These are phyloP conservation scores for Drosophila recens DNA, from an alignment of 2,888 invertebrate species.

Conservation along the genomic window DNA sequence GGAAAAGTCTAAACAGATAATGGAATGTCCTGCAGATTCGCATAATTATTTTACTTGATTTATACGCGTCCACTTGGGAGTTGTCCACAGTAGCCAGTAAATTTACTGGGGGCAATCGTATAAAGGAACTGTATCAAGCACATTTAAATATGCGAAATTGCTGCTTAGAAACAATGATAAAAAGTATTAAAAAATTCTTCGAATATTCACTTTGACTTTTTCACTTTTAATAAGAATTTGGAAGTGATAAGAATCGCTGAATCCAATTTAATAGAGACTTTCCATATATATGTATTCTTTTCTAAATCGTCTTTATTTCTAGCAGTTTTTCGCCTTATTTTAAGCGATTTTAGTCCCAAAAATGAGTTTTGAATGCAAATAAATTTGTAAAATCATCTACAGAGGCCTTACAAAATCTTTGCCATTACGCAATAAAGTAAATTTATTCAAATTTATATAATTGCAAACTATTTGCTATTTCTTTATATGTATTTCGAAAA, in stretches of 20 bases:
- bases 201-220: background rate
- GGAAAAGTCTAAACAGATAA: constrained; percentile 60
- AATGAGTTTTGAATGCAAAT: too few species aligned
- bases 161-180: constrained; percentile 18
- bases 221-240: background rate
- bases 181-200: background rate
- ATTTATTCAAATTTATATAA: background rate
- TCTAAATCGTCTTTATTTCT: too few species aligned
- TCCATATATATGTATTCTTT: too few species aligned
- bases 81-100: constrained; percentile 10
- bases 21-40: constrained; percentile 68
- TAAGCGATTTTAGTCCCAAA: too few species aligned
- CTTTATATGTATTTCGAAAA: too few species aligned
- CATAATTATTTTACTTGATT: constrained; percentile 75
- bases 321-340: too few species aligned
- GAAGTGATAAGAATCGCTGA: background rate
- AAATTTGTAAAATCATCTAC: background rate
- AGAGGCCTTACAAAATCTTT: too few species aligned
- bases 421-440: too few species aligned
- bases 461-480: too few species aligned
- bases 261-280: background rate
- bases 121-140: constrained; percentile 10
- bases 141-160: constrained; percentile 25
- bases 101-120: constrained; percentile 30
- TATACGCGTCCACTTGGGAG: constrained; percentile 50